phyloP scores from a whole-genome alignment of 2,113 vertebrate species.

The Alaudala cheleensis region DNA sequence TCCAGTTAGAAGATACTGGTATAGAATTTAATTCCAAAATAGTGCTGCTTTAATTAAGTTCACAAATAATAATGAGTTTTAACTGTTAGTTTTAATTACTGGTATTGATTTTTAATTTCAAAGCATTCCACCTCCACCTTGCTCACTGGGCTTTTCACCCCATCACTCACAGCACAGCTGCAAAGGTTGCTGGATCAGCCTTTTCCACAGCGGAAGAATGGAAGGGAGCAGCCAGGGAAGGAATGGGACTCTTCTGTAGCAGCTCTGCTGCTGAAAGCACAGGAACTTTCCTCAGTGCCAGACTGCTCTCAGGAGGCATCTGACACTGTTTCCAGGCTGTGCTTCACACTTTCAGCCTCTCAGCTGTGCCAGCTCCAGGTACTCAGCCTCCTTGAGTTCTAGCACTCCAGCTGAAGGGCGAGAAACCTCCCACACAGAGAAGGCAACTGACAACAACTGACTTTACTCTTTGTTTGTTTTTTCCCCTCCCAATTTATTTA shows the following conservation, averaged over 20 bases:
- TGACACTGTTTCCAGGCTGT: not conserved
- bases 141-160: not conserved
- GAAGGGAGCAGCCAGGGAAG: not conserved
- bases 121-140: not conserved
- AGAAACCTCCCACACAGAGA: not conserved
- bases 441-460: not conserved
- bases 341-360: not conserved
- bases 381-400: not conserved
- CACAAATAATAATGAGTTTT: not conserved
- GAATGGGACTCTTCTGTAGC: not conserved
- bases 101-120: not conserved
- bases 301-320: not conserved
- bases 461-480: not conserved
- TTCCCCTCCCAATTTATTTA: not conserved
- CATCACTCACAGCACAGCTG: not conserved
- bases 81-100: not conserved
- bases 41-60: not conserved
- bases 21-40: not conserved
- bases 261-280: not conserved
- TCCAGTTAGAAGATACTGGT: not conserved
- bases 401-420: not conserved
- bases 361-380: not conserved
- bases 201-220: not conserved
- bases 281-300: not conserved
- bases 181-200: not conserved